Conservation (phyloP, 2,113 vertebrate genomes). For the Brachypteracias leptosomus region DNA sequence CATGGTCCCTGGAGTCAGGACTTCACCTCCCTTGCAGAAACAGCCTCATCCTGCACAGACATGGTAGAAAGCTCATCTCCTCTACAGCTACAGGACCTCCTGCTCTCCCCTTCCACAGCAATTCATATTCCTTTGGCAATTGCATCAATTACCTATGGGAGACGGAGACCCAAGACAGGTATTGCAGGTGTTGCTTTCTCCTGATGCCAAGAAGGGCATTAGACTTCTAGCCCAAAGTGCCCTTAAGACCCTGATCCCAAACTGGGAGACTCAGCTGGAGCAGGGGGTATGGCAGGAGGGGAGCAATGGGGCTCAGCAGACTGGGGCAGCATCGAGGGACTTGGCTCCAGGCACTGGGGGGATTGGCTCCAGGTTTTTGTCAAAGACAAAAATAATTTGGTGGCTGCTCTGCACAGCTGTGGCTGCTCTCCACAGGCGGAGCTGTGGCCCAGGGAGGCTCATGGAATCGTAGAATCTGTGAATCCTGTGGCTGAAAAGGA, state of each 20-base stretch:
- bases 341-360: not conserved
- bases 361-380: not conserved
- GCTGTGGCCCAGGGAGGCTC: not conserved
- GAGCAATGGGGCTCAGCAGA: not conserved
- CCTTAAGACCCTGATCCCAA: not conserved
- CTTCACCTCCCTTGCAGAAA: not conserved
- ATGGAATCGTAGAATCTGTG: not conserved
- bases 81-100: accelerated
- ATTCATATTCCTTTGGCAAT: not conserved
- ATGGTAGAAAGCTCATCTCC: not conserved
- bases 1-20: not conserved
- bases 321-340: not conserved
- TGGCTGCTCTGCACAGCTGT: not conserved
- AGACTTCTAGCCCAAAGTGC: not conserved
- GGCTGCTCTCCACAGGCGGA: not conserved
- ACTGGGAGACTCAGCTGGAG: not conserved
- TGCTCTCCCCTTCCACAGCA: not conserved
- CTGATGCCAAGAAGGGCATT: not conserved
- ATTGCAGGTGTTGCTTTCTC: not conserved
- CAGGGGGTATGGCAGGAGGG: not conserved
- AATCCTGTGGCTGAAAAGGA: not conserved
- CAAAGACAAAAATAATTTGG: not conserved
- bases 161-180: not conserved
- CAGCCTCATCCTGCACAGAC: not conserved
- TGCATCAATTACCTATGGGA: not conserved